phyloP scores from a whole-genome alignment of 2,888 invertebrate genomes.

The Ecdyonurus torrentis region DNA sequence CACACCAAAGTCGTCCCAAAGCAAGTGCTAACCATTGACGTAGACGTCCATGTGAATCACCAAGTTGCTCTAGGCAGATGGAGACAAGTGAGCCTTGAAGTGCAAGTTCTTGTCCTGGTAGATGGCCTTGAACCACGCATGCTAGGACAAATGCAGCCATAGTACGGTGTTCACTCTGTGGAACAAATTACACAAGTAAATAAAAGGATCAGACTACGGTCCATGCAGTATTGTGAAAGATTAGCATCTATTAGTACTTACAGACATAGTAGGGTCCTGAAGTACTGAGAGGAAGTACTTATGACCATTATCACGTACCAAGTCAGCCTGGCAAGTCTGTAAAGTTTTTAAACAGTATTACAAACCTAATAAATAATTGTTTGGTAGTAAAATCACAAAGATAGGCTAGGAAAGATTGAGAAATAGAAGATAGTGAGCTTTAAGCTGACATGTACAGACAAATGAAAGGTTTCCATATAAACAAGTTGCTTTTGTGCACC shows the following conservation, averaged over 20 bases:
- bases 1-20: slow-evolving; percentile 79
- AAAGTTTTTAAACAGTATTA: too few relatives aligned
- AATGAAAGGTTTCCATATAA: too few relatives aligned
- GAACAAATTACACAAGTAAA: slow-evolving; percentile 1
- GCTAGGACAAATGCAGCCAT: slow-evolving; percentile 91
- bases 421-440: too few relatives aligned
- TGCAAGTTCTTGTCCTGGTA: slow-evolving; percentile 78
- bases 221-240: slow-evolving; percentile 5
- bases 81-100: slow-evolving; percentile 79
- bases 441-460: slow-evolving; percentile 8
- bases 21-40: slow-evolving; percentile 86
- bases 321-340: slow-evolving; percentile 84
- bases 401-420: slow-evolving; percentile 7
- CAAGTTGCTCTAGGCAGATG: slow-evolving; percentile 78
- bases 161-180: slow-evolving; percentile 66
- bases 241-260: slow-evolving; percentile 29
- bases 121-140: slow-evolving; percentile 79
- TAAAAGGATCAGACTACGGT: slow-evolving; percentile 9
- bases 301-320: slow-evolving; percentile 85
- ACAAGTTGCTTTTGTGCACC: too few relatives aligned
- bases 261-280: slow-evolving; percentile 68
- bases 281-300: slow-evolving; percentile 88
- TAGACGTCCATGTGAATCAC: slow-evolving; percentile 46
- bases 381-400: slow-evolving; percentile 10
- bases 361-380: too few relatives aligned